Conservation (phyloP, 2,888 invertebrate genomes). For the Lypha dubia region DNA sequence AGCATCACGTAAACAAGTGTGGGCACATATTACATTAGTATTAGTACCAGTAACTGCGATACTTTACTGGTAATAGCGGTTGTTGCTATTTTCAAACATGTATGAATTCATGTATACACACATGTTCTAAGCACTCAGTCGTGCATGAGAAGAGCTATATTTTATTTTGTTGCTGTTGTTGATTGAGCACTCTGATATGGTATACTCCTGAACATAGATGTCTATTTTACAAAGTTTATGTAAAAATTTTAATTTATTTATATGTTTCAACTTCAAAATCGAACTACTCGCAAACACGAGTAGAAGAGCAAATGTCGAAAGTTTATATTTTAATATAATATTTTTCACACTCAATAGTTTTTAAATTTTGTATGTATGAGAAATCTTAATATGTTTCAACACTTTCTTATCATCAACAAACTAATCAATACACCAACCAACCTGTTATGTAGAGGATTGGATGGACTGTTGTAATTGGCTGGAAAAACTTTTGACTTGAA, state of each 20-base stretch:
- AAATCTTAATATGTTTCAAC: neutral
- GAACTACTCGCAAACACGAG: neutral
- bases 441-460: neutral
- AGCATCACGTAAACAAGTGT: no score
- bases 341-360: conserved; percentile 18
- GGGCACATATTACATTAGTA: no score
- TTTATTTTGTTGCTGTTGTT: neutral
- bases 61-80: no score
- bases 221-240: neutral
- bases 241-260: neutral
- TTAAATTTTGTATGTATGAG: neutral
- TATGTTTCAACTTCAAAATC: conserved; percentile 22
- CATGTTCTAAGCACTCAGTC: neutral
- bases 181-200: neutral
- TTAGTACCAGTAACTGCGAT: no score
- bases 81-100: no score
- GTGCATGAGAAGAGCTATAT: neutral
- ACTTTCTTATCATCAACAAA: neutral
- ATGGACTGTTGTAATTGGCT: neutral
- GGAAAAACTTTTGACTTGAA: conserved; percentile 6
- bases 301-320: neutral
- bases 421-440: no score
- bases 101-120: no score
- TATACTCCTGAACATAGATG: neutral
- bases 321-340: neutral